Evolutionary conservation across 2,888 invertebrate species (phyloP).

Genomic region (Melipona beecheii): DNA sequence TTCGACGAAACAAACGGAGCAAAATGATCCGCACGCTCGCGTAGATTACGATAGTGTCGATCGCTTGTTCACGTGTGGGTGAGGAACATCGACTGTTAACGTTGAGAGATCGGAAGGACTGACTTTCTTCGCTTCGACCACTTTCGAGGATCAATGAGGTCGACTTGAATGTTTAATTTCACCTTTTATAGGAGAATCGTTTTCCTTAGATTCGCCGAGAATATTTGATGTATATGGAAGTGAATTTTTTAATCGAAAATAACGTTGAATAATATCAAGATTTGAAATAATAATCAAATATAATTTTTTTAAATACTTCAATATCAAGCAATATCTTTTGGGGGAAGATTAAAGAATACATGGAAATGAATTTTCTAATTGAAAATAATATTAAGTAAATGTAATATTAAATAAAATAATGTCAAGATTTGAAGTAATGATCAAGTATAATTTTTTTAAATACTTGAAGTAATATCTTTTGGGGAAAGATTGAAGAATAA

Average conservation of each 20-base stretch:
- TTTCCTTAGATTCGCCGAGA: no score
- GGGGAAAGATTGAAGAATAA: neutral
- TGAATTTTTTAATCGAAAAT: neutral
- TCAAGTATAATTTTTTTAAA: neutral
- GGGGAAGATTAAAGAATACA: neutral
- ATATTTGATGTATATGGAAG: no score
- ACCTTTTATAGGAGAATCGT: no score
- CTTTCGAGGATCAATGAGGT: neutral
- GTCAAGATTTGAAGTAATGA: neutral
- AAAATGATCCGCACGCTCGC: neutral
- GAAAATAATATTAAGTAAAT: rapidly evolving
- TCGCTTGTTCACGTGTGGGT: neutral
- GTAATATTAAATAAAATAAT: neutral
- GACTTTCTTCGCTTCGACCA: neutral
- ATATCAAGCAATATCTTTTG: neutral
- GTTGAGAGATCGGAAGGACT: neutral
- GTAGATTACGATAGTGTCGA: neutral
- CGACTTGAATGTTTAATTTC: neutral
- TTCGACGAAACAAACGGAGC: constrained; percentile 5
- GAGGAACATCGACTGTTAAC: neutral
- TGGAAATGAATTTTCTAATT: neutral
- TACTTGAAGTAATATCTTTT: neutral
- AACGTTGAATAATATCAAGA: neutral
- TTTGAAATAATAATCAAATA: neutral
- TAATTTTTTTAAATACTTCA: neutral